phyloP scores from a whole-genome alignment of 2,113 vertebrate genomes.

The Sapayoa aenigma region DNA sequence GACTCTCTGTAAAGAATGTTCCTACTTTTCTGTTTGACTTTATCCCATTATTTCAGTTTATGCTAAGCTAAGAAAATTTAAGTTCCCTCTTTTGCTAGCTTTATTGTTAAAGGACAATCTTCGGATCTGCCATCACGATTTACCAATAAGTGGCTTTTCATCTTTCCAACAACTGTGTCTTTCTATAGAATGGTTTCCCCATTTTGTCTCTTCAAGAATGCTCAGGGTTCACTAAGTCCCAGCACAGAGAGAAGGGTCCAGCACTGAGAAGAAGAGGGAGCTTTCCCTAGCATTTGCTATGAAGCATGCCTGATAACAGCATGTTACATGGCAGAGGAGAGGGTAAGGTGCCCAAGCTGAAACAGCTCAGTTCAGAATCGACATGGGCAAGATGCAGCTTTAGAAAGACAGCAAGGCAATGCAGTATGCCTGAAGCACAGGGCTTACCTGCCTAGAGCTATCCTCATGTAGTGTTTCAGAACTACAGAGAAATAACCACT shows the following conservation, averaged over 20 bases:
- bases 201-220: not conserved
- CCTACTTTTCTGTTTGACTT: not conserved
- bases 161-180: not conserved
- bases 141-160: not conserved
- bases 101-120: not conserved
- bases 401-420: not conserved
- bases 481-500: not conserved
- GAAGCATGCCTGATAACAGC: not conserved
- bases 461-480: not conserved
- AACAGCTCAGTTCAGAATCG: not conserved
- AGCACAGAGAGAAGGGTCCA: not conserved
- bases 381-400: not conserved
- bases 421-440: accelerated
- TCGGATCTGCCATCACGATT: not conserved
- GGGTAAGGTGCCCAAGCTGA: not conserved
- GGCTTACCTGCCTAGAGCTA: not conserved
- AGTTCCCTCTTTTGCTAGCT: not conserved
- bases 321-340: accelerated
- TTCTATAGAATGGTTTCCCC: not conserved
- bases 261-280: not conserved
- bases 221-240: not conserved
- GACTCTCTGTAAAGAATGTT: not conserved
- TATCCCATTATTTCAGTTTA: not conserved
- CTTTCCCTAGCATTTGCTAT: not conserved
- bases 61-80: not conserved